Percentiles rank a stretch among this genome's conserved stretches.
Conservation (phyloP, 2,113 vertebrate genomes). For the Eulacestoma nigropectus region DNA sequence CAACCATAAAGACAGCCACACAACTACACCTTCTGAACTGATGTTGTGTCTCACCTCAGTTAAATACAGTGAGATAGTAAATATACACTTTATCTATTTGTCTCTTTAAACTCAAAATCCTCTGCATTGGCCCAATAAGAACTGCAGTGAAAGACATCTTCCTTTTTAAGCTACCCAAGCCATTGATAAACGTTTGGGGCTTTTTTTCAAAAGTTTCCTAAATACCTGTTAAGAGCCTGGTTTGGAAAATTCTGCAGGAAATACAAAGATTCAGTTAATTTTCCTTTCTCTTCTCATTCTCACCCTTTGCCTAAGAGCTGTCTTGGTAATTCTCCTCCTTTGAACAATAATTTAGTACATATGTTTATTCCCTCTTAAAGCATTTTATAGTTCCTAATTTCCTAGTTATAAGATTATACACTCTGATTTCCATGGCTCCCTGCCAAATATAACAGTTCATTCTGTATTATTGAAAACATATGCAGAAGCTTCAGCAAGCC, state of each 20-base stretch:
- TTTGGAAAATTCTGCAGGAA: neutral
- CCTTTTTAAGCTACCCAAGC: neutral
- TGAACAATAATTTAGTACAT: conserved; percentile 40
- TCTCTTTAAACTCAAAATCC: neutral
- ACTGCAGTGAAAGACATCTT: neutral
- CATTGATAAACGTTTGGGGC: neutral
- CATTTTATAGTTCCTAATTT: conserved; percentile 52
- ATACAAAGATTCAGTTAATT: neutral
- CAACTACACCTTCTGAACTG: neutral
- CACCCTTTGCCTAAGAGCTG: neutral
- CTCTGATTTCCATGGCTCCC: conserved; percentile 35
- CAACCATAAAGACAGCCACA: neutral
- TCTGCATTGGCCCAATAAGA: neutral
- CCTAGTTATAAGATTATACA: conserved; percentile 45
- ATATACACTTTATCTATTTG: neutral
- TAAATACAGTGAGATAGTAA: neutral
- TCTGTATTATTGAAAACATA: conserved; percentile 6
- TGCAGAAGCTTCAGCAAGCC: neutral
- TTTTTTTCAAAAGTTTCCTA: neutral
- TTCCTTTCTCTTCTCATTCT: neutral
- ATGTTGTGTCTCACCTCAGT: neutral
- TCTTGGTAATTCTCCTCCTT: neutral
- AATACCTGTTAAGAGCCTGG: neutral
- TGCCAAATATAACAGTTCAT: conserved; percentile 38
- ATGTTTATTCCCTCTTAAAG: conserved; percentile 53